phyloP scores from a whole-genome alignment of 2,888 invertebrate genomes.

The Drosophila bunnanda region DNA sequence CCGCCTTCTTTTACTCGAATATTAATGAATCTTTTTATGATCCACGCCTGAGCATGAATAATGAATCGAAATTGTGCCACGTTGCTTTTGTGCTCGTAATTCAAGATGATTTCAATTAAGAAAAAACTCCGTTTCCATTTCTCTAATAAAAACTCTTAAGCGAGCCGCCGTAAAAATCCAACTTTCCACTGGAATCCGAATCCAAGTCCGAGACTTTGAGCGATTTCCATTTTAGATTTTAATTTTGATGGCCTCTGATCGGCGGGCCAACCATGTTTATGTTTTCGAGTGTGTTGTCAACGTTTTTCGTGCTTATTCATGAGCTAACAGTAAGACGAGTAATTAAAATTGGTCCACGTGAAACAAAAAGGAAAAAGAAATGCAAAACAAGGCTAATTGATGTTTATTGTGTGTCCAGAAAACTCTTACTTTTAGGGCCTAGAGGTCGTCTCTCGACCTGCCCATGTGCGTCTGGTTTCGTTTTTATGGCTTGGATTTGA shows the following conservation, averaged over 20 bases:
- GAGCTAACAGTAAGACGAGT: conserved; percentile 68
- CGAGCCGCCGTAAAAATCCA: conserved; percentile 42
- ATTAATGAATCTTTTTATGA: conserved; percentile 14
- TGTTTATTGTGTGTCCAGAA: conserved; percentile 56
- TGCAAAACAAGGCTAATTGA: conserved; percentile 55
- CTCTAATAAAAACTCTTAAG: conserved; percentile 40
- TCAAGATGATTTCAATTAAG: conserved; percentile 45
- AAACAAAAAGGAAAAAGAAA: conserved; percentile 46
- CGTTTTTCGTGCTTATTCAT: conserved; percentile 54
- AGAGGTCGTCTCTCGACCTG: conserved; percentile 8
- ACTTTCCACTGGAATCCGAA: conserved; percentile 37
- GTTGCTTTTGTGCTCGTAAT: conserved; percentile 25
- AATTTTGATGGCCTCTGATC: conserved; percentile 56
- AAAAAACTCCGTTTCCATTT: conserved; percentile 40
- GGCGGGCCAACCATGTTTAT: conserved; percentile 11
- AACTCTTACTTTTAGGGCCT: conserved; percentile 41
- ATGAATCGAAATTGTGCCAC: conserved; percentile 36
- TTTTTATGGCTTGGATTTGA: conserved; percentile 28
- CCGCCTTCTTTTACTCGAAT: not conserved
- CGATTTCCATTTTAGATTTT: conserved; percentile 59
- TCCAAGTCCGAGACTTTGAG: conserved; percentile 9
- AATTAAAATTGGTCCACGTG: conserved; percentile 64
- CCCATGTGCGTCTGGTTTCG: conserved; percentile 25
- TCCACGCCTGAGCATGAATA: conserved; percentile 9
- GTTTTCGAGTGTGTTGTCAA: conserved; percentile 41